phyloP scores from a whole-genome alignment of 2,797 vertebrate species.

The Notoglanidium macrostoma region DNA sequence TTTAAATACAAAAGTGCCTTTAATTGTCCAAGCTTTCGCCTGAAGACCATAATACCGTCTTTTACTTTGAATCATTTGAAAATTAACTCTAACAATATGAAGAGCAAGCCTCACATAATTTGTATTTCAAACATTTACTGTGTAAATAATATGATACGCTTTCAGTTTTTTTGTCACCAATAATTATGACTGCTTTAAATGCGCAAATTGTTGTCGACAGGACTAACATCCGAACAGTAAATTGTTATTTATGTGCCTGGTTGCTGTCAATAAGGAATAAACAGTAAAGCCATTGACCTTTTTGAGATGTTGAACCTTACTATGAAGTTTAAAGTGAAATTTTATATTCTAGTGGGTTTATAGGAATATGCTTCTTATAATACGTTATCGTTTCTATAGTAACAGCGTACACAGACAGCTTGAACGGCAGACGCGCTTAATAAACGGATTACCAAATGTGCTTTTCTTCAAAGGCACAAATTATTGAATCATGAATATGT shows the following conservation, averaged over 20 bases:
- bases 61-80: not conserved
- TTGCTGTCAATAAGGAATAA: not conserved
- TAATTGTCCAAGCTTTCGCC: not conserved
- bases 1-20: not conserved
- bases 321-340: not conserved
- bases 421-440: not conserved
- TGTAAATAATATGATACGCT: not conserved
- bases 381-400: not conserved
- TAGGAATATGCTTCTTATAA: not conserved
- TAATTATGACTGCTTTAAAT: not conserved
- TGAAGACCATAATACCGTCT: not conserved
- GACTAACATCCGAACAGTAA: slow-evolving; percentile 1
- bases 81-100: not conserved
- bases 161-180: not conserved
- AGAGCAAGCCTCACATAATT: not conserved
- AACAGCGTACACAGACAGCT: not conserved
- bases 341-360: not conserved
- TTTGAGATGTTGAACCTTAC: not conserved
- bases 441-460: not conserved
- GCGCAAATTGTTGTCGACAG: not conserved
- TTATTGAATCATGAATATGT: not conserved
- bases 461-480: not conserved
- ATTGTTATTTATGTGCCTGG: not conserved
- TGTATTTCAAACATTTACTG: not conserved
- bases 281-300: not conserved